phyloP scores from a whole-genome alignment of 2,797 vertebrate genomes.

The Anomalospiza imberbis region DNA sequence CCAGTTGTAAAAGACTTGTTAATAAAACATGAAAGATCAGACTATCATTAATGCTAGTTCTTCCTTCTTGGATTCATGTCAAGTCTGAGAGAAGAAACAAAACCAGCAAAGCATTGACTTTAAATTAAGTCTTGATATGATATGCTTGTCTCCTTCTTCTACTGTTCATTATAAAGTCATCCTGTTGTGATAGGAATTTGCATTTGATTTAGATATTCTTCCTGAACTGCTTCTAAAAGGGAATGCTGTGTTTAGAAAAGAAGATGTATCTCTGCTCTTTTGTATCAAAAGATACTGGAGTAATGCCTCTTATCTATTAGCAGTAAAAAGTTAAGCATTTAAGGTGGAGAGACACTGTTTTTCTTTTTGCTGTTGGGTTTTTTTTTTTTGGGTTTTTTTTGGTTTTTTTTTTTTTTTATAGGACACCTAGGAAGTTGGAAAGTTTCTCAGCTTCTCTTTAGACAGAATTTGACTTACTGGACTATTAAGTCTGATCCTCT shows the following conservation, averaged over 20 bases:
- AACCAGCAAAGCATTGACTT: background rate
- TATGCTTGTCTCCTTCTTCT: background rate
- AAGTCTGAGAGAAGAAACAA: slow-evolving; percentile 16
- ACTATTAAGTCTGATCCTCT: background rate
- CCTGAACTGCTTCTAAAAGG: background rate
- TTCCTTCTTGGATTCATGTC: background rate
- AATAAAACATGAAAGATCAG: slow-evolving; percentile 27
- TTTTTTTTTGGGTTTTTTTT: too few relatives aligned
- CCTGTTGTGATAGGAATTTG: background rate
- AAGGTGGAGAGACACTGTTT: background rate
- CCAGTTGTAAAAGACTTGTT: background rate
- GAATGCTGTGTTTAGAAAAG: background rate
- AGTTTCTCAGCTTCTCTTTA: background rate
- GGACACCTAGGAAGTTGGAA: background rate
- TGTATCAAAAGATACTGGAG: background rate
- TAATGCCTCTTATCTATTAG: background rate
- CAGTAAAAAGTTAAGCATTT: background rate
- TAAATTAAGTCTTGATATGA: slow-evolving; percentile 14
- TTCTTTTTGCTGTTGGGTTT: too few relatives aligned
- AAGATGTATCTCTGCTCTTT: background rate
- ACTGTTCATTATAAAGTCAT: background rate
- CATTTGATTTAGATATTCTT: background rate
- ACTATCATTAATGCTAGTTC: background rate
- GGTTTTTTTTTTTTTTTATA: too few relatives aligned
- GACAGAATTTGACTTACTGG: background rate